Evolutionary conservation across 2,888 invertebrate genomes (phyloP).

Genomic region (Drosophila barbarae): DNA sequence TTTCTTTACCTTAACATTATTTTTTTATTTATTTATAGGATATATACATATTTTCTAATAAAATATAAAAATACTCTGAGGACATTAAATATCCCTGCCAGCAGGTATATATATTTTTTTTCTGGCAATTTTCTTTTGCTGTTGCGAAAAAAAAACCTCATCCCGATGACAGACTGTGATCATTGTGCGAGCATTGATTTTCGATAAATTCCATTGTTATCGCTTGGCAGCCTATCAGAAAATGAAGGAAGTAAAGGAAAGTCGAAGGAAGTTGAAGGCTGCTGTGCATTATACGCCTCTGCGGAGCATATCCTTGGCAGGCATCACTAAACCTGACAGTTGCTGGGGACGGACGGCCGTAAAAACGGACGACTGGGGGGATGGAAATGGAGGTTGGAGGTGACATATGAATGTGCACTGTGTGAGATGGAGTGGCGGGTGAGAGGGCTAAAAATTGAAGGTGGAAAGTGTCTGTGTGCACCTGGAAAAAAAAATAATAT

Average conservation of each 20-base stretch:
- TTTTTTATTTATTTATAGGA: neutral
- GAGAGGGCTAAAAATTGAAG: conserved; percentile 9
- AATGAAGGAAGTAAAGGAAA: conserved; percentile 1
- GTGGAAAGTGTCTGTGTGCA: conserved; percentile 24
- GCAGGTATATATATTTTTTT: neutral
- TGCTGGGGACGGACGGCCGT: conserved; percentile 44
- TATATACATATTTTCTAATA: neutral
- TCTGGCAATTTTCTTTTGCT: neutral
- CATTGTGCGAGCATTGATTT: conserved; percentile 24
- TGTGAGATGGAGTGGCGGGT: neutral
- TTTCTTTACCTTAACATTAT: neutral
- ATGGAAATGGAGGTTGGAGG: conserved; percentile 15
- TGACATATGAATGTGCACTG: conserved; percentile 38
- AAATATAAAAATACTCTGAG: neutral
- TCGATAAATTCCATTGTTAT: conserved; percentile 29
- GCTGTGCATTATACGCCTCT: conserved; percentile 22
- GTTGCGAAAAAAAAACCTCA: neutral
- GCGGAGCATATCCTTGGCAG: conserved; percentile 64
- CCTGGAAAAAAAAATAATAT: neutral
- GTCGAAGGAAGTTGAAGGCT: neutral
- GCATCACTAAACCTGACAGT: conserved; percentile 76
- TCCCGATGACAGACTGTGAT: conserved; percentile 11
- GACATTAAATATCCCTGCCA: neutral
- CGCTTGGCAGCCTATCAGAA: conserved; percentile 20
- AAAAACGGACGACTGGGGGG: conserved; percentile 14